These are phyloP conservation scores for Stictocephala bisonia DNA, from an alignment of 2,888 invertebrate species.

Conservation along the genomic window DNA sequence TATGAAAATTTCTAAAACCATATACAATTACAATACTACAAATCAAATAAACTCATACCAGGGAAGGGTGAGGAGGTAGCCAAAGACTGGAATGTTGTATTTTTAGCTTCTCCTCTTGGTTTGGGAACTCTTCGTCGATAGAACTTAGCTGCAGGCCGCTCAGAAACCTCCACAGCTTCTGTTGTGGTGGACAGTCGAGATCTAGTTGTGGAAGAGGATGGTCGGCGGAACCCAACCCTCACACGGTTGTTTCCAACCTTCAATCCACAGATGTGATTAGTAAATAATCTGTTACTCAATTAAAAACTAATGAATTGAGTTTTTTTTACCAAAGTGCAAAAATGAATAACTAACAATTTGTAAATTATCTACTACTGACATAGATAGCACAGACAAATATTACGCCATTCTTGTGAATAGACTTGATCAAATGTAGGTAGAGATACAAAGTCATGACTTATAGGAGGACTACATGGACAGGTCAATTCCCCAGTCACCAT, in stretches of 20 bases:
- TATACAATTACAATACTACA: too few relatives aligned
- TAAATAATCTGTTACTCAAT: background rate
- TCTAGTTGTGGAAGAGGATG: background rate
- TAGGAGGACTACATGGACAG: too few relatives aligned
- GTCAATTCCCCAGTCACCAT: too few relatives aligned
- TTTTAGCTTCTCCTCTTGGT: background rate
- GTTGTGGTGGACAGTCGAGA: conserved; percentile 13
- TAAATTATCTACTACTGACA: too few relatives aligned
- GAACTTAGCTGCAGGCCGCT: conserved; percentile 25
- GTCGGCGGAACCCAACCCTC: conserved; percentile 34
- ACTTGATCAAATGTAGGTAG: too few relatives aligned
- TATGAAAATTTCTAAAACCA: too few relatives aligned
- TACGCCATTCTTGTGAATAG: too few relatives aligned
- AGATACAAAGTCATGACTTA: too few relatives aligned
- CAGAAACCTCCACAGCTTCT: background rate
- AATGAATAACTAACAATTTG: background rate
- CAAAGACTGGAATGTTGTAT: background rate
- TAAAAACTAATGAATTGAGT: background rate
- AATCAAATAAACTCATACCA: too few relatives aligned
- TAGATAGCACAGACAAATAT: too few relatives aligned
- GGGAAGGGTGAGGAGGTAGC: conserved; percentile 4
- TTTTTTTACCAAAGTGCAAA: background rate
- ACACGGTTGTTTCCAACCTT: conserved; percentile 5
- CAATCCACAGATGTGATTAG: background rate
- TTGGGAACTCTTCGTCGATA: conserved; percentile 35